Base-by-base conservation (phyloP, 2,888 invertebrate species). In the Papilio demoleus region DNA sequence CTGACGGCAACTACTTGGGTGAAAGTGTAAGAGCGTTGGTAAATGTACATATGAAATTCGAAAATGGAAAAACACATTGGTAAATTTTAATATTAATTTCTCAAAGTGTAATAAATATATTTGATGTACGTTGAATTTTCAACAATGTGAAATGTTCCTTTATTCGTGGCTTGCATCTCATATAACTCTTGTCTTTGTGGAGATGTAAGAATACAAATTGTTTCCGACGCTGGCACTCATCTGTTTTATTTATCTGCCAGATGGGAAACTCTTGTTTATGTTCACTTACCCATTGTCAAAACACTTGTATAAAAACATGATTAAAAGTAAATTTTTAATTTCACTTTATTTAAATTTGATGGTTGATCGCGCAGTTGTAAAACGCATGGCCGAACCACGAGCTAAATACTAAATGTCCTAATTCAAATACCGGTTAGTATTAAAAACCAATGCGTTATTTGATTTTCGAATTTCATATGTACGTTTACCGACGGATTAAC, bases 241-340 rank as follows among this genome's bases (percentile, higher is more conserved):
- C 36, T 45, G 64, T 68, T 68, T 59, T 64, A 58, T 68, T 68
- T 68, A 60, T 59, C 64, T 64, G 11, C 27, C 59, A 58, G 38
- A 68, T 64, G 63, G 64, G 19, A 64, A 64, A 64, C 47, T 59
- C 58, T 34, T 68, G 34, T 45, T 45, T n/a, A n/a, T 50, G 50
- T 24, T 24, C n/a, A 2, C n/a, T 47, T 22, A n/a, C n/a, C 11
- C 19, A 47, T 9, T 47, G 45, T 11, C 45, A 22, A 22, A 47
- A 47, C 11, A 47, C n/a, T 6, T 6, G 19, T 6, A 42, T 42
- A 17, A 17, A 40, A 42, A 45, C 19, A 19, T n/a, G n/a, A 3
- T 42, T 4, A 31, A 31, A 31, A 31, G 31, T n/a, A n/a, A n/a
- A n/a, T 31, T 31, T 31, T 31, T 31, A 31, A 31, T 4, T n/a